A percentile compares a stretch with the other conserved stretches of the same genome.
Conservation (phyloP, 2,113 vertebrate genomes). For the Anoplopoma fimbria region DNA sequence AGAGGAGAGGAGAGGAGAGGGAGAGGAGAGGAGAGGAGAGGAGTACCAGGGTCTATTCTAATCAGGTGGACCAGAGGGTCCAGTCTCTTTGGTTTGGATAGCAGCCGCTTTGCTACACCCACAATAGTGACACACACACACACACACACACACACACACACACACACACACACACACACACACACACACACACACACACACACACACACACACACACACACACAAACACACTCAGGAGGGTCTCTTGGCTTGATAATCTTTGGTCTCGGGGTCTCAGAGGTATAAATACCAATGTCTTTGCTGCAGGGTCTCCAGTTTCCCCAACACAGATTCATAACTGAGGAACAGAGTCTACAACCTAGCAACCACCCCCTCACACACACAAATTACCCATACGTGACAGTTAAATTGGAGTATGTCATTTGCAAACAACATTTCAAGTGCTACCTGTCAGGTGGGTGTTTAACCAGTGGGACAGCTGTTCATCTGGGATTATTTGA, state of each 20-base stretch:
- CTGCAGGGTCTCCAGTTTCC: constrained; percentile 60
- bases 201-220: constrained; percentile 24
- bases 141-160: constrained; percentile 32
- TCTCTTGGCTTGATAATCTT: constrained; percentile 24
- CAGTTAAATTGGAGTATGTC: background rate
- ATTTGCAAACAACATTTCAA: background rate
- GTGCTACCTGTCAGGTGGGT: constrained; percentile 14
- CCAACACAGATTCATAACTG: constrained; percentile 33
- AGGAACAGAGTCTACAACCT: constrained; percentile 28
- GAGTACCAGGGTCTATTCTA: constrained; percentile 2
- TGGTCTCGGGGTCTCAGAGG: constrained; percentile 35
- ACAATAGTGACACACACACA: too few species aligned
- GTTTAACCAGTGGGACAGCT: constrained; percentile 1
- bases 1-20: constrained; percentile 17
- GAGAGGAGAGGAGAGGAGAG: background rate
- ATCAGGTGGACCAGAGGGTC: constrained; percentile 44
- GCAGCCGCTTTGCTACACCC: constrained; percentile 19
- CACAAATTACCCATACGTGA: background rate
- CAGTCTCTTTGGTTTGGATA: constrained; percentile 40
- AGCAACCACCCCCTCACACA: background rate
- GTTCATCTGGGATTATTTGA: background rate
- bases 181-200: constrained; percentile 34
- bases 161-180: constrained; percentile 25
- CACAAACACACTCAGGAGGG: constrained; percentile 25
- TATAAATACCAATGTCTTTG: constrained; percentile 67